Evolutionary conservation across 2,113 vertebrate species (phyloP).

Genomic region (Hemiprocne comata): DNA sequence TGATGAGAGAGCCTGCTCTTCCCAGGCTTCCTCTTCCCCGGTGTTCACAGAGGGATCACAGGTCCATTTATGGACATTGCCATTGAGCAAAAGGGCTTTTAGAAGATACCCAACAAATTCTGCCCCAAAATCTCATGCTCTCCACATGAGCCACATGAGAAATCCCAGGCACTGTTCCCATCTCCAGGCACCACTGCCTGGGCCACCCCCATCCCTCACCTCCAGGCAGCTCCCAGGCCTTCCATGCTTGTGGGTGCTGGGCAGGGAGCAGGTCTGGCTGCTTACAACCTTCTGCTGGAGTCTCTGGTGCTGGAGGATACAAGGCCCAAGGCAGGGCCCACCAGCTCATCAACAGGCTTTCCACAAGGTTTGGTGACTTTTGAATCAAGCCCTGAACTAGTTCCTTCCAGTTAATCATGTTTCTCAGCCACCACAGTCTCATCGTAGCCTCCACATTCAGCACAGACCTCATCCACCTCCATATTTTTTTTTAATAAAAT

Average conservation of each 20-base stretch:
- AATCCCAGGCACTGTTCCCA: background rate
- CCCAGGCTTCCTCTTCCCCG: background rate
- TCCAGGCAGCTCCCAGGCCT: background rate
- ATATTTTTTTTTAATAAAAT: slow-evolving; percentile 24
- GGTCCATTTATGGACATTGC: background rate
- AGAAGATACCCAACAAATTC: background rate
- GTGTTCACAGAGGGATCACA: background rate
- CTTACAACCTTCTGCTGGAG: background rate
- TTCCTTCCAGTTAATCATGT: background rate
- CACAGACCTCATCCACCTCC: background rate
- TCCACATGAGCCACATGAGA: background rate
- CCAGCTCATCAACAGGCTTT: background rate
- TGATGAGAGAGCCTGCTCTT: background rate
- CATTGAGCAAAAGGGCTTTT: background rate
- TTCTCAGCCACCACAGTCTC: background rate
- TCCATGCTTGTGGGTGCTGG: background rate
- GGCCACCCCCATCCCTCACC: background rate
- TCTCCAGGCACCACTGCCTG: rapidly evolving
- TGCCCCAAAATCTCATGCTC: background rate
- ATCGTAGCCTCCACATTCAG: background rate
- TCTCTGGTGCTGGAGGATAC: background rate
- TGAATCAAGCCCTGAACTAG: background rate
- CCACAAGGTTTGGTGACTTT: background rate
- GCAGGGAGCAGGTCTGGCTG: rapidly evolving
- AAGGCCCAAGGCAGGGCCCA: background rate